These are phyloP conservation scores for Porphyrio hochstetteri DNA, from an alignment of 2,113 vertebrate genomes.

Conservation along the genomic window DNA sequence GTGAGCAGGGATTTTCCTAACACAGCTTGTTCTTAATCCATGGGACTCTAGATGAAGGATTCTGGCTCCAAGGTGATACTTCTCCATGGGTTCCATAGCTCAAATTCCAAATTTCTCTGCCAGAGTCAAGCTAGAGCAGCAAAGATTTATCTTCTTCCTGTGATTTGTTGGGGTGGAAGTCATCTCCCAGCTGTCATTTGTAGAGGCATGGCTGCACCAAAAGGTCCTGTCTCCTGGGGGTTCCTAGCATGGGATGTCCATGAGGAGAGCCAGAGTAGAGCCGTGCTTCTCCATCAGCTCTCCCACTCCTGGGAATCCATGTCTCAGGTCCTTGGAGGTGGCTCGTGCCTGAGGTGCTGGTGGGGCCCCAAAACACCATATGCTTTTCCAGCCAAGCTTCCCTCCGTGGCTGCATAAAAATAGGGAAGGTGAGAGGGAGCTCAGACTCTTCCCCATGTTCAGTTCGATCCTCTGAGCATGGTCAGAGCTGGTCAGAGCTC, in stretches of 20 bases:
- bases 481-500: not conserved
- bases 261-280: fast-evolving
- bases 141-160: not conserved
- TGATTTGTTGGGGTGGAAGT: not conserved
- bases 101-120: not conserved
- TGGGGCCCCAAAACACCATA: fast-evolving
- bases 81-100: not conserved
- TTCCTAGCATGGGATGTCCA: not conserved
- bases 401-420: not conserved
- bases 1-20: not conserved
- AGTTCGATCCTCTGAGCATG: not conserved
- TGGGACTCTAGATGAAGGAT: not conserved
- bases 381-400: not conserved
- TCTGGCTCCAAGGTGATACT: not conserved
- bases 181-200: not conserved
- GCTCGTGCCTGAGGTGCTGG: not conserved
- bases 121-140: not conserved
- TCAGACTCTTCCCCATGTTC: not conserved
- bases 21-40: not conserved
- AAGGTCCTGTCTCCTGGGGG: not conserved
- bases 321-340: not conserved
- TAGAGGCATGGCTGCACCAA: not conserved
- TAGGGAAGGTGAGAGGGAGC: not conserved
- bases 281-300: not conserved
- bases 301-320: fast-evolving